These are phyloP conservation scores for Clusia tigrina DNA, from an alignment of 2,888 invertebrate species.

Conservation along the genomic window DNA sequence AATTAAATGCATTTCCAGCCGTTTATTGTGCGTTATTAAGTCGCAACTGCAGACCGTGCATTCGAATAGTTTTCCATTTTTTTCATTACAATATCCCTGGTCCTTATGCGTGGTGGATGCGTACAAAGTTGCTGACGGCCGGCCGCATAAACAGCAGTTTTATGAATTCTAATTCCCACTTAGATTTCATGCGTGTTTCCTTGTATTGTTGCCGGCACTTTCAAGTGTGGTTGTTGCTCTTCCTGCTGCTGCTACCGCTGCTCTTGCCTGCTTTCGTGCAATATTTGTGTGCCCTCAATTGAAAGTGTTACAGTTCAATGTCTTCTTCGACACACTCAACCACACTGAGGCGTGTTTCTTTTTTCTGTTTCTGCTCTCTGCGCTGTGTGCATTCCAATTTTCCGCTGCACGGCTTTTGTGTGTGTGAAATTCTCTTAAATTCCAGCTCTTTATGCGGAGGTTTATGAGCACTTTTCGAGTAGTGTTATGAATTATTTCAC, in stretches of 20 bases:
- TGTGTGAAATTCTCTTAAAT: background rate
- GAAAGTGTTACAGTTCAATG: constrained; percentile 58
- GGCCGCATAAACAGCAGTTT: background rate
- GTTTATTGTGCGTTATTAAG: constrained; percentile 6
- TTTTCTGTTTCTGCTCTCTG: background rate
- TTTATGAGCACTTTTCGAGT: background rate
- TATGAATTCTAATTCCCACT: background rate
- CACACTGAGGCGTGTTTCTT: background rate
- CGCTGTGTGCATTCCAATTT: background rate
- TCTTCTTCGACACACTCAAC: constrained; percentile 26
- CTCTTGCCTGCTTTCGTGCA: background rate
- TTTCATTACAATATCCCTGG: background rate
- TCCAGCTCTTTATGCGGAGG: background rate
- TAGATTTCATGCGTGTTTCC: background rate
- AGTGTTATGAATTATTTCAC: no score
- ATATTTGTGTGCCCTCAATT: constrained; percentile 44
- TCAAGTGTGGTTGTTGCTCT: background rate
- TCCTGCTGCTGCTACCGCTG: background rate
- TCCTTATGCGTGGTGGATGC: background rate
- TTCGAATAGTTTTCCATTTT: background rate
- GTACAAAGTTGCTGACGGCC: background rate
- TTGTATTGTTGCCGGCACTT: background rate
- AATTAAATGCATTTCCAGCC: background rate
- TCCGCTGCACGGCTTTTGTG: background rate
- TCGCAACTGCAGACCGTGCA: background rate